Conservation (phyloP, 1,140 invertebrate species). For the Euschistus heros region DNA sequence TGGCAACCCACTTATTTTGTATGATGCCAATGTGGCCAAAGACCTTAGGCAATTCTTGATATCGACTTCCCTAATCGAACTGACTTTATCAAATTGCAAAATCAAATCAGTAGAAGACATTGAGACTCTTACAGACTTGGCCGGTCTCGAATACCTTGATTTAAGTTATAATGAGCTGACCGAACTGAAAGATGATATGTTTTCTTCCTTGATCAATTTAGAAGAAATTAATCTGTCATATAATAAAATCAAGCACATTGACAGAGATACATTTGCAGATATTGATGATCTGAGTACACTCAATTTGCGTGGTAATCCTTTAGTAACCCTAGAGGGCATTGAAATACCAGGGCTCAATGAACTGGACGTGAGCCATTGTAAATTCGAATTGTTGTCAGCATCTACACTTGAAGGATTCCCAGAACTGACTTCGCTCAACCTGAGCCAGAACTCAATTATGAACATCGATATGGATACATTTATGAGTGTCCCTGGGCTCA, state of each 20-base stretch:
- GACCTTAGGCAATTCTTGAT: conserved; percentile 41
- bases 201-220: conserved; percentile 45
- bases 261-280: conserved; percentile 45
- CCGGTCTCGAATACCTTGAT: conserved; percentile 49
- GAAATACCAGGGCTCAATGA: conserved; percentile 44
- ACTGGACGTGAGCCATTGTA: conserved; percentile 51
- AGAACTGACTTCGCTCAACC: conserved; percentile 46
- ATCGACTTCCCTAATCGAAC: conserved; percentile 49
- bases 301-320: conserved; percentile 45
- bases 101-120: conserved; percentile 36
- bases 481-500: conserved; percentile 45
- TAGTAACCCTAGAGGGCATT: conserved; percentile 41
- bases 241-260: conserved; percentile 46
- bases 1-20: conserved; percentile 41
- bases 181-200: conserved; percentile 46
- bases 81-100: conserved; percentile 52
- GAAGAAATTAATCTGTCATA: conserved; percentile 55
- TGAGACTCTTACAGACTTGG: conserved; percentile 48
- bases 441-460: conserved; percentile 50
- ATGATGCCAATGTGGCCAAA: neutral
- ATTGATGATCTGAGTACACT: conserved; percentile 48
- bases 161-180: conserved; percentile 49
- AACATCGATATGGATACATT: conserved; percentile 56
- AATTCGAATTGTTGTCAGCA: conserved; percentile 47
- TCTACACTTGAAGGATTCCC: conserved; percentile 51